phyloP scores from a whole-genome alignment of 2,888 invertebrate species.

The Odontocerum albicorne region DNA sequence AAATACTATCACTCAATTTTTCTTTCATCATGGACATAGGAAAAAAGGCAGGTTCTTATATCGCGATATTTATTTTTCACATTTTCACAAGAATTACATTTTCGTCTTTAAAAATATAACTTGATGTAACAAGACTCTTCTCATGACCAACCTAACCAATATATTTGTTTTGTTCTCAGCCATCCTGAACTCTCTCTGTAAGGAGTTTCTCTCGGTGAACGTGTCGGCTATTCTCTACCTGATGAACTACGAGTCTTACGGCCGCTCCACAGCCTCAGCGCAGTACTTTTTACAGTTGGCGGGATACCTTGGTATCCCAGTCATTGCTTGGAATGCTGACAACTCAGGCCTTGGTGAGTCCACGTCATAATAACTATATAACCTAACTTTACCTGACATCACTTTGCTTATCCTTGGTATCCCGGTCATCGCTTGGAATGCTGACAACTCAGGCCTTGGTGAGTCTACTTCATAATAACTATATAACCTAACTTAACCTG shows the following conservation, averaged over 20 bases:
- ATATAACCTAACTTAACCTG: too few relatives aligned
- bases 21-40: too few relatives aligned
- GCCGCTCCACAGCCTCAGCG: constrained; percentile 89
- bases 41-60: too few relatives aligned
- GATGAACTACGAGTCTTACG: constrained; percentile 94
- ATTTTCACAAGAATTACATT: not conserved
- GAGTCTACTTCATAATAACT: too few relatives aligned
- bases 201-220: constrained; percentile 85
- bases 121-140: not conserved
- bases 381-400: too few relatives aligned
- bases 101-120: not conserved
- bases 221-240: constrained; percentile 91
- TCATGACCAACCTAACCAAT: too few relatives aligned
- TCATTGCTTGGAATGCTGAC: constrained; percentile 97
- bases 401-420: too few relatives aligned
- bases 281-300: constrained; percentile 93
- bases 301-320: constrained; percentile 92
- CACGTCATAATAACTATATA: too few relatives aligned
- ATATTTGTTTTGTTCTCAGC: constrained; percentile 58
- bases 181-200: constrained; percentile 84
- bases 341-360: constrained; percentile 79
- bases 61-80: too few relatives aligned
- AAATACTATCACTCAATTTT: too few relatives aligned
- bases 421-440: constrained; percentile 97
- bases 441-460: constrained; percentile 90